phyloP scores from a whole-genome alignment of 1,140 invertebrate genomes.

The Diachasmimorpha longicaudata region DNA sequence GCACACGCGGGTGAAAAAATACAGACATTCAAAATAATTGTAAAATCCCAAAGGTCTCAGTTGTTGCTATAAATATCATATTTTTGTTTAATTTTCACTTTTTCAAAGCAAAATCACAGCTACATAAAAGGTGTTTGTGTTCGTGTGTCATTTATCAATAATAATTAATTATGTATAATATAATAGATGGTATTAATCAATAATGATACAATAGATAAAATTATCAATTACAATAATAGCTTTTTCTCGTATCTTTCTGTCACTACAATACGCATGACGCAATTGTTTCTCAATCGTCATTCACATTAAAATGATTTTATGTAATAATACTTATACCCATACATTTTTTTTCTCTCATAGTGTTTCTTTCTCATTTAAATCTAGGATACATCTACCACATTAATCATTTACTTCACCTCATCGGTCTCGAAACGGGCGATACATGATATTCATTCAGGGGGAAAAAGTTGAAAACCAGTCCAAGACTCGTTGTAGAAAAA shows the following conservation, averaged over 20 bases:
- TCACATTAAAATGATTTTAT: not conserved
- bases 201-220: slow-evolving; percentile 58
- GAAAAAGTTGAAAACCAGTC: slow-evolving; percentile 17
- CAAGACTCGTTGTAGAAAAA: not conserved
- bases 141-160: slow-evolving; percentile 30
- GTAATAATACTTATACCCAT: slow-evolving; percentile 12
- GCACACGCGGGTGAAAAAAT: no score
- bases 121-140: slow-evolving; percentile 58
- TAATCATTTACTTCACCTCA: not conserved
- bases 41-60: not conserved
- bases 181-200: slow-evolving; percentile 43
- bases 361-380: not conserved
- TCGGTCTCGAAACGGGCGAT: not conserved
- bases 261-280: no score
- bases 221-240: slow-evolving; percentile 53
- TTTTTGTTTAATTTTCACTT: slow-evolving; percentile 59
- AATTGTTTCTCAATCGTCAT: not conserved
- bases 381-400: not conserved
- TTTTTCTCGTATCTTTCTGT: slow-evolving; percentile 19
- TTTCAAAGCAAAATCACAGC: slow-evolving; percentile 64
- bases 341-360: not conserved
- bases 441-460: not conserved
- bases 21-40: not conserved
- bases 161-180: slow-evolving; percentile 23
- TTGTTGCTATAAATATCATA: slow-evolving; percentile 60